Conservation (phyloP, 2,113 vertebrate species). For the Labrus mixtus region DNA sequence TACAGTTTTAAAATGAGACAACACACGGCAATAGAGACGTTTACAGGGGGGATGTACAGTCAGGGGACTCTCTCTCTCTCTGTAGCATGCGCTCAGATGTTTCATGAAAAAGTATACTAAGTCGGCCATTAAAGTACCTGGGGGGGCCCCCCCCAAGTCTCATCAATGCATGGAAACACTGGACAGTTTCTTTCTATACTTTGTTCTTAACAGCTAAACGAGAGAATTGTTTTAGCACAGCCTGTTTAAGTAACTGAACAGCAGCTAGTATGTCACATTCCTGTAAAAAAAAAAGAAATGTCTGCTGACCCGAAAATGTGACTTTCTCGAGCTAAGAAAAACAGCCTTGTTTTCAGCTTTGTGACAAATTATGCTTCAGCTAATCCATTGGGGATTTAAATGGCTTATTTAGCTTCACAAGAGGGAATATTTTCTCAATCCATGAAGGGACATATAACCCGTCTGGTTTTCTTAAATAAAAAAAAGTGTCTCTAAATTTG, state of each 20-base stretch:
- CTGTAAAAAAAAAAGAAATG: background rate
- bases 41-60: too few relatives aligned
- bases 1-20: too few relatives aligned
- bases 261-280: background rate
- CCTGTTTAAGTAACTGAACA: background rate
- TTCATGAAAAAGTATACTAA: too few relatives aligned
- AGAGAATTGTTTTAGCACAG: background rate
- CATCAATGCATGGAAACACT: too few relatives aligned
- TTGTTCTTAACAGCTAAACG: too few relatives aligned
- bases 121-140: too few relatives aligned
- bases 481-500: background rate
- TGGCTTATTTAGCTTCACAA: background rate
- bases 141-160: too few relatives aligned
- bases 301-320: background rate
- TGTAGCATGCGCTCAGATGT: too few relatives aligned
- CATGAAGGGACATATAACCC: background rate
- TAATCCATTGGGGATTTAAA: background rate
- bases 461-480: background rate
- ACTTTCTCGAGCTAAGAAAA: conserved; percentile 4
- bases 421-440: background rate
- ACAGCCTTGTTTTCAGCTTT: background rate
- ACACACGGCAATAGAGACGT: too few relatives aligned
- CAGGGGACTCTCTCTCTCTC: too few relatives aligned
- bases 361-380: background rate
- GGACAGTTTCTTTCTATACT: too few relatives aligned